A percentile compares a stretch with the other conserved stretches of the same genome.
Evolutionary conservation across 1,140 invertebrate genomes (phyloP).

Genomic region (Planococcus citri): DNA sequence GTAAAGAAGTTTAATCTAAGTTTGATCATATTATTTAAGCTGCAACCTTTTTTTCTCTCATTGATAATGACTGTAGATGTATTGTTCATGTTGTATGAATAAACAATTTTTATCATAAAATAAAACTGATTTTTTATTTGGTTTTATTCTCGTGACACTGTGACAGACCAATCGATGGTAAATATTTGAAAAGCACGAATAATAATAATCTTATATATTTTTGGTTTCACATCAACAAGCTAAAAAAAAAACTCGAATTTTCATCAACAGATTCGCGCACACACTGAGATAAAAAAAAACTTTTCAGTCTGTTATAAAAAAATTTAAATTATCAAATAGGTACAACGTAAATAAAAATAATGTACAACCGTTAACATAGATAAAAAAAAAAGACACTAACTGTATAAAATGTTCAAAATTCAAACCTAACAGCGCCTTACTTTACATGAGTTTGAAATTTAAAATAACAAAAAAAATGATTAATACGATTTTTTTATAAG

Average conservation of each 20-base stretch:
- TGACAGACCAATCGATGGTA: no score
- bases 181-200: no score
- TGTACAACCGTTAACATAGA: background rate
- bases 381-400: background rate
- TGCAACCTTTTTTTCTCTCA: background rate
- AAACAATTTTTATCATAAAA: background rate
- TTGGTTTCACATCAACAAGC: no score
- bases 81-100: background rate
- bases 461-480: background rate
- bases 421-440: background rate
- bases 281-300: background rate
- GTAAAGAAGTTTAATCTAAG: background rate
- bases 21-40: background rate
- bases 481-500: background rate
- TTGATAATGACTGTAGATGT: background rate
- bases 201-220: no score
- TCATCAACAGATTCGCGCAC: no score
- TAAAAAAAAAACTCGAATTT: no score
- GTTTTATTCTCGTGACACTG: no score
- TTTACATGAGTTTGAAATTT: slow-evolving; percentile 5
- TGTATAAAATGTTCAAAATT: background rate
- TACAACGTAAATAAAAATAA: slow-evolving; percentile 1
- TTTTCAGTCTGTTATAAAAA: background rate
- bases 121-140: no score
- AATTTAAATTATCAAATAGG: background rate